phyloP scores from a whole-genome alignment of 2,888 invertebrate genomes.

The Phyllotreta cruciferae region DNA sequence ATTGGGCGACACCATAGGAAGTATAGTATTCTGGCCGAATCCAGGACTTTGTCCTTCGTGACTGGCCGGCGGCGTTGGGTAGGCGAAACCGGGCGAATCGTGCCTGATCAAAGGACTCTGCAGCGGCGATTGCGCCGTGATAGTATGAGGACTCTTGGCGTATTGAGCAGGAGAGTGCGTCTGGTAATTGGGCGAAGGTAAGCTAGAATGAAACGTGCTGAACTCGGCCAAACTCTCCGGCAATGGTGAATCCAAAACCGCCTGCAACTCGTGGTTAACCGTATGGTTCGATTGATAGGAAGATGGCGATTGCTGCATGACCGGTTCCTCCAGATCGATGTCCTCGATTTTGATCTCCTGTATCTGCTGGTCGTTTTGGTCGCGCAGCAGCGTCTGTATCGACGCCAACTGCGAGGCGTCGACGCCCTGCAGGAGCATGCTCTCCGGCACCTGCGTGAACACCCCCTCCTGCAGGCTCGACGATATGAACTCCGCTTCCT shows the following conservation, averaged over 20 bases:
- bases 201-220: slow-evolving; percentile 74
- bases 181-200: slow-evolving; percentile 59
- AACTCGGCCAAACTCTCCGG: slow-evolving; percentile 84
- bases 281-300: slow-evolving; percentile 60
- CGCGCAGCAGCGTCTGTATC: slow-evolving; percentile 65
- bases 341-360: slow-evolving; percentile 71
- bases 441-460: slow-evolving; percentile 75
- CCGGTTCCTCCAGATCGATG: slow-evolving; percentile 65
- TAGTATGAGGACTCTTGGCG: slow-evolving; percentile 56
- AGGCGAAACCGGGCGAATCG: slow-evolving; percentile 79
- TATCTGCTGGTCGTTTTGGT: slow-evolving; percentile 69
- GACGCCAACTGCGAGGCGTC: slow-evolving; percentile 67
- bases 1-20: slow-evolving; percentile 60
- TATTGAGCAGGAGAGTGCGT: slow-evolving; percentile 60
- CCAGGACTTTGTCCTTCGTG: slow-evolving; percentile 80
- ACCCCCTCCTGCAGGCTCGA: slow-evolving; percentile 78
- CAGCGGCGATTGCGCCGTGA: slow-evolving; percentile 67
- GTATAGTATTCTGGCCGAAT: slow-evolving; percentile 57
- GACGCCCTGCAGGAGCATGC: slow-evolving; percentile 71
- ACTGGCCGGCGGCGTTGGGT: slow-evolving; percentile 88
- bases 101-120: slow-evolving; percentile 69
- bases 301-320: slow-evolving; percentile 62
- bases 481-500: slow-evolving; percentile 68
- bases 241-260: slow-evolving; percentile 77
- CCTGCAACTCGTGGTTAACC: slow-evolving; percentile 77